A percentile compares a stretch with the other conserved stretches of the same genome.
Conservation (phyloP, 2,888 invertebrate species). For the Allygus modestus region DNA sequence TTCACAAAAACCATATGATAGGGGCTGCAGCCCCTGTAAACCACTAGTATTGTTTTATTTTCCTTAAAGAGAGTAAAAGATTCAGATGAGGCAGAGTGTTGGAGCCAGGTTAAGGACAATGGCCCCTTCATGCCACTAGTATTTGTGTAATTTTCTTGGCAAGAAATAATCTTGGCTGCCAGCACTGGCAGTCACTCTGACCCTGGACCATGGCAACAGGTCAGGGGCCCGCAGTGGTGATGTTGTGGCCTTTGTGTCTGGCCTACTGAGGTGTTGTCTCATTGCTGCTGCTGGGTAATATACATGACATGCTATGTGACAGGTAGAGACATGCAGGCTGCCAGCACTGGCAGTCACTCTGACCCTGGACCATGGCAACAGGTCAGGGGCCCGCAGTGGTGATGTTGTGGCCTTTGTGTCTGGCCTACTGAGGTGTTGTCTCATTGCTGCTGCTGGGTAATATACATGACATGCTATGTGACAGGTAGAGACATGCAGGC, state of each 20-base stretch:
- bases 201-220: conserved; percentile 69
- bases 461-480: conserved; percentile 33
- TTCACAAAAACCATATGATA: too few species aligned
- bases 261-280: too few species aligned
- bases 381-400: conserved; percentile 63
- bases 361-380: conserved; percentile 69
- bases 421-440: conserved; percentile 89
- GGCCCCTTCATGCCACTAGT: too few species aligned
- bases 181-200: conserved; percentile 73
- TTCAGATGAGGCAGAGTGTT: too few species aligned
- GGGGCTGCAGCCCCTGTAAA: too few species aligned
- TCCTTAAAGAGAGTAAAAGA: too few species aligned
- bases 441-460: too few species aligned
- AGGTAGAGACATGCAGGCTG: conserved; percentile 90
- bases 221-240: conserved; percentile 72
- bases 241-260: conserved; percentile 91
- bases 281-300: conserved; percentile 79
- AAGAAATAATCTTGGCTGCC: too few species aligned
- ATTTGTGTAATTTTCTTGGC: too few species aligned
- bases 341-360: conserved; percentile 78
- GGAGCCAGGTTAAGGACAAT: too few species aligned
- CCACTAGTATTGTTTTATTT: too few species aligned
- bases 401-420: conserved; percentile 91
- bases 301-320: neutral
- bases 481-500: conserved; percentile 87